phyloP scores from a whole-genome alignment of 2,888 invertebrate species.

The Lutraria lutraria region DNA sequence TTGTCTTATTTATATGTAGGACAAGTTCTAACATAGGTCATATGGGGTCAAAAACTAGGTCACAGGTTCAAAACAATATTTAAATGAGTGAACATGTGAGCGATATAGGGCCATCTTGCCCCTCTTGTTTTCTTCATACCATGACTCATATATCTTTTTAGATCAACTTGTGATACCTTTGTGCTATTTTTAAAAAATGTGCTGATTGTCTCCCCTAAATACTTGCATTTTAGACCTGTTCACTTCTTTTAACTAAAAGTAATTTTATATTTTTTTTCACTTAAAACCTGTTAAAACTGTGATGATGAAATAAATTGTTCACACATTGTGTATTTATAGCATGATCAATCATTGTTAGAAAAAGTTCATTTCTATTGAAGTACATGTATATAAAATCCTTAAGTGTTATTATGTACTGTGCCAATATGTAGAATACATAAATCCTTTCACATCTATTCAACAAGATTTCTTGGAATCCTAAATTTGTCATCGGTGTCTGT shows the following conservation, averaged over 20 bases:
- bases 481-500: not conserved
- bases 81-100: no score
- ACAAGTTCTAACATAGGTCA: no score
- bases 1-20: no score
- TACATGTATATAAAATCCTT: not conserved
- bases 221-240: not conserved
- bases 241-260: not conserved
- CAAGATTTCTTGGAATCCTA: not conserved
- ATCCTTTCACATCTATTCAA: not conserved
- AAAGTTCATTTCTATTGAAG: not conserved
- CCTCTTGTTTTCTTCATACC: not conserved
- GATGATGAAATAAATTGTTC: not conserved
- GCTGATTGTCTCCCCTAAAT: not conserved
- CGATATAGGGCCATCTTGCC: no score
- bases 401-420: not conserved
- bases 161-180: not conserved
- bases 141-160: not conserved
- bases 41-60: no score
- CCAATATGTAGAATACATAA: not conserved
- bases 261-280: not conserved
- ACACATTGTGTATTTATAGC: not conserved
- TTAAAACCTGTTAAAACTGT: not conserved
- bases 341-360: not conserved
- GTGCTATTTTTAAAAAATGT: not conserved
- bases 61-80: no score